phyloP scores from a whole-genome alignment of 2,113 vertebrate genomes.

The Nesogale talazaci region DNA sequence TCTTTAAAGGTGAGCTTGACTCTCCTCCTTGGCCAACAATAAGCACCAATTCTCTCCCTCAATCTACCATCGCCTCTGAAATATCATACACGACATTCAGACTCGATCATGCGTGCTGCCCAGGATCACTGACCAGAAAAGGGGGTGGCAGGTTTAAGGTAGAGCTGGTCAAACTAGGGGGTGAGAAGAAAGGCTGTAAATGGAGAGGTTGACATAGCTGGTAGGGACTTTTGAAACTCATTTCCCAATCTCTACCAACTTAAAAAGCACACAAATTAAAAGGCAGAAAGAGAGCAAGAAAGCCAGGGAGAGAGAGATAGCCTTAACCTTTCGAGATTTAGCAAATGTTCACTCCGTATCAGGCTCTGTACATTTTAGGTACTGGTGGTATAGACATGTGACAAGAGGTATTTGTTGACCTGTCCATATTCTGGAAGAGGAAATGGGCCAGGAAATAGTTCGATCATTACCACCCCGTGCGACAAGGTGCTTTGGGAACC shows the following conservation, averaged over 20 bases:
- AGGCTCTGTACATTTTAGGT: background rate
- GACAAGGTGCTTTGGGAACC: background rate
- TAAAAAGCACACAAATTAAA: constrained; percentile 32
- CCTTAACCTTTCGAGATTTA: constrained; percentile 26
- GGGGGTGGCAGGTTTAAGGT: background rate
- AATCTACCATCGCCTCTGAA: background rate
- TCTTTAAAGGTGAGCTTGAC: constrained; percentile 3
- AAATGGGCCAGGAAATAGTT: background rate
- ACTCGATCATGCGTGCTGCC: background rate
- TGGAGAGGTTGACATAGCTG: constrained; percentile 21
- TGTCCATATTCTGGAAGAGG: background rate
- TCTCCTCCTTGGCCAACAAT: constrained; percentile 35
- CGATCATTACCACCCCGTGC: background rate
- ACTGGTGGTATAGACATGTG: too few species aligned
- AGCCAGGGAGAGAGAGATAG: background rate
- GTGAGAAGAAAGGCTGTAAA: constrained; percentile 8
- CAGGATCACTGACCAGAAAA: background rate
- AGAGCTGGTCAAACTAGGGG: background rate
- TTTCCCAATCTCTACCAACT: constrained; percentile 18
- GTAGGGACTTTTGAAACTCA: constrained; percentile 48
- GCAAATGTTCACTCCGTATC: background rate
- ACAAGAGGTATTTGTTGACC: background rate
- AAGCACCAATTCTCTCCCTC: background rate
- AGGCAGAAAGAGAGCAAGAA: constrained; percentile 22
- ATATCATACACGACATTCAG: constrained; percentile 22